These are phyloP conservation scores for Mormyrus lacerda DNA, from an alignment of 2,113 vertebrate genomes.

Conservation along the genomic window DNA sequence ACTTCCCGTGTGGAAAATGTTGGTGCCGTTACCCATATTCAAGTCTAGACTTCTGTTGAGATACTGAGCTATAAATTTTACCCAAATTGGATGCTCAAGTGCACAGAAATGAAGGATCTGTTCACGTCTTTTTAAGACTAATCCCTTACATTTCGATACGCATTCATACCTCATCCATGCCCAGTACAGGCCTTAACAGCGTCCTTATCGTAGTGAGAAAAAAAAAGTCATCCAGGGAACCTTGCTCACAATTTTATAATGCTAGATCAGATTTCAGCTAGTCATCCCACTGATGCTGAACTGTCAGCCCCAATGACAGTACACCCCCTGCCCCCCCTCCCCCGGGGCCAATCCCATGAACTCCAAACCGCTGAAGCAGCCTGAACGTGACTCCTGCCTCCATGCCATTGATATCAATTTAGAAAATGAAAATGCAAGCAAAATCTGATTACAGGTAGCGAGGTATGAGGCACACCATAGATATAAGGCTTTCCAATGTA, in stretches of 20 bases:
- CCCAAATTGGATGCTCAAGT: not conserved
- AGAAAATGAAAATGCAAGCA: slow-evolving; percentile 6
- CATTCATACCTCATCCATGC: not conserved
- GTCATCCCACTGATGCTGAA: not conserved
- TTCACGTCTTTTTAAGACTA: not conserved
- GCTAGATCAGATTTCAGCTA: not conserved
- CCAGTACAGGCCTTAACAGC: not conserved
- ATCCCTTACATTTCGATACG: not conserved
- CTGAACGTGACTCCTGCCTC: not conserved
- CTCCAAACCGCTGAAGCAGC: not conserved
- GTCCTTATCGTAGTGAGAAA: not conserved
- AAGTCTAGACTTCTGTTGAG: not conserved
- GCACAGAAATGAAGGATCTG: not conserved
- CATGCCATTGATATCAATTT: not conserved
- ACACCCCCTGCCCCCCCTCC: not conserved
- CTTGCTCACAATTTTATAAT: not conserved
- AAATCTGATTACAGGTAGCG: slow-evolving; percentile 4
- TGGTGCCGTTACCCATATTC: not conserved
- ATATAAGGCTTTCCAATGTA: not conserved
- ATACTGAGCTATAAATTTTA: not conserved
- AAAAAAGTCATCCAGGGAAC: not conserved
- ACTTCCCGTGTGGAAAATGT: not conserved
- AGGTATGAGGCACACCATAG: not conserved
- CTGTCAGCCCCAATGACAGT: not conserved
- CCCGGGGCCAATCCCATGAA: not conserved